Evolutionary conservation across 2,797 vertebrate species (phyloP), one percentile per base, ranked within the genome.

Genomic region (Bradypodion ventrale): DNA sequence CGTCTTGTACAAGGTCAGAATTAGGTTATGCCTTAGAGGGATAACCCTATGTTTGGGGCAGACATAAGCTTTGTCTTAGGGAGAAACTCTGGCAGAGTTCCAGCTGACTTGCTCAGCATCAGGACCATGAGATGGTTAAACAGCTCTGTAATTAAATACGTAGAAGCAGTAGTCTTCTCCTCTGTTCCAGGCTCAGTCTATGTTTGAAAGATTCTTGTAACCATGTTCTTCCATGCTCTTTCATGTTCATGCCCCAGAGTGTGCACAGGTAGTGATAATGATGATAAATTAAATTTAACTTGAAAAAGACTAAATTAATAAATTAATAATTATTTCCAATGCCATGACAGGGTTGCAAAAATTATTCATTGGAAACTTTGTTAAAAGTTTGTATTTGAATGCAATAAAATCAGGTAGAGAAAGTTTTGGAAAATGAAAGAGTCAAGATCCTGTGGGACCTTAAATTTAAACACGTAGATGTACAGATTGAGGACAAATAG

Each of bases 51-150:
- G 46, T 49, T 25, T 56, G 60, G 40, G 62, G 15, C 40, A 12
- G 65, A n/a, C 12, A 72, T 59, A 70, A 59, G 7, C 49, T 23
- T 7, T 29, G 52, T 59, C 66, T 35, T 16, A 68, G 59, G 35
- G 77, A 59, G 59, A 37, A 65, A 23, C 29, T 62, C n/a, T 72
- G 78, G 78, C 66, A 65, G 44, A 72, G 2, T 66, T 84, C 83
- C 74, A 68, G 25, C 27, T 78, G 49, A 56, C 40, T 68, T 1
- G n/a, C 16, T 66, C 23, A 32, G 44, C 23, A n/a, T 42, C 32
- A 49, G 35, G 44, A 52, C 21, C 72, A 25, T 63, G 8, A 63
- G 5, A 32, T 72, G 29, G 60, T 19, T 12, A 49, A 49, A 42
- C 5, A 46, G 23, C 25, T 37, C 27, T 78, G 32, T 12, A 37